Base-by-base conservation (phyloP, 2,888 invertebrate genomes). In the Ariolimax columbianus region DNA sequence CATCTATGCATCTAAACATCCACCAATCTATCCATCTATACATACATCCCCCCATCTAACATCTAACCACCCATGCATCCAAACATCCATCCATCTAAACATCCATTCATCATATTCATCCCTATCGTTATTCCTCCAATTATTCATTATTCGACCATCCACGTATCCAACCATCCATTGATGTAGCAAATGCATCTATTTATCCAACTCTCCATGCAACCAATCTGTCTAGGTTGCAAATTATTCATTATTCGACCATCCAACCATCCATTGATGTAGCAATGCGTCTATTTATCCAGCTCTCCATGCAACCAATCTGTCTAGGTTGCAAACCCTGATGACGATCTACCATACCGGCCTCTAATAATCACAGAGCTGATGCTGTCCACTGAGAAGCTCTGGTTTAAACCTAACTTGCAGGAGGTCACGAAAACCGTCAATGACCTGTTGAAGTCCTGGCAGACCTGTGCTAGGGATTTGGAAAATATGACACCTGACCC, bases 401-500 rank as follows among this genome's bases (percentile, higher is more conserved):
- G 36, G 17, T 81, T 81, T 30, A 19, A 14, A 0, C 85, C 85
- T 4, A 36, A 59, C 47, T 40, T 55, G 55, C 14, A 30, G 0
- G 40, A 17, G 23, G 59, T 85, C 0, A 38, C 59, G 19, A 51
- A 75, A 23, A 17, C 75, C 0, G 7, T 81, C 11, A 17, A 4
- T 17, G 26, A 38, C 14, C 81, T 85, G n/a, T 40, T 82, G 33
- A 85, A 77, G 30, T 9, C 26, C 30, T 85, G 85, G 85, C 85
- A 81, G 68, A 63, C 9, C 11, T 70, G 66, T n/a, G 81, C 75
- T 40, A 81, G 59, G 59, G 82, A 77, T 11, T 30, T 77, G 30
- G 85, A 85, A 33, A 85, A 85, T 66, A 81, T 85, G 81, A 81
- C 85, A 9, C 81, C 81, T 17, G 70, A 81, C 40, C 0, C 82